Evolutionary conservation across 2,113 vertebrate species (phyloP), one percentile per base, ranked within the genome.

Genomic region (Agelaius tricolor): DNA sequence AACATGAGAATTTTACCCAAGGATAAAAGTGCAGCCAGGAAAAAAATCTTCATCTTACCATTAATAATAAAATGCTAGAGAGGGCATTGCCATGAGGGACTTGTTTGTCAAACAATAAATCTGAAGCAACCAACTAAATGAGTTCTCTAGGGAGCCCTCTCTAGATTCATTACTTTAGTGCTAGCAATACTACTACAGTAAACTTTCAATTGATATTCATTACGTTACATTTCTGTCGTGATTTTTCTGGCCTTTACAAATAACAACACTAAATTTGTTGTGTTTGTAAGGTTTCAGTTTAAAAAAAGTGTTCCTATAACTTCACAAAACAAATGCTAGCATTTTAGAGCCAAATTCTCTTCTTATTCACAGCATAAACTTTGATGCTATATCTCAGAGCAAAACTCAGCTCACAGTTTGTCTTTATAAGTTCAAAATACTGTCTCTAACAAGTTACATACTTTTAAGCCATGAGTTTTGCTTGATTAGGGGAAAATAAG

Each of bases 71-170:
- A 83, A 73, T 55, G 23, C 67, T 74, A 55, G 81, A 74, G 58
- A 93, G 43, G 30, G 9, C 30, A 71, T 33, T 79, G 75, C 58
- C 71, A 51, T 69, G 76, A 78, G 71, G 37, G 71, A 69, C 75
- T 90, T 93, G 62, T 68, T 89, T 79, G 58, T 72, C 84, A 91
- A 91, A 85, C 54, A 80, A 84, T 69, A 90, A 85, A 94, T 89
- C 75, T 95, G 71, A 51, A 82, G 41, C 55, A 91, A 63, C 43
- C 89, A 74, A 87, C 51, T 77, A 91, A 93, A 95, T 44, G 46
- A 88, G 59, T 73, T 52, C 87, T 83, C 91, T 26, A 77, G 59
- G 72, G 87, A 90, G 23, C 67, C 55, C 67, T 94, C 51, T 91
- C 78, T 65, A 80, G 66, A 78, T 73, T 83, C n/a, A 73, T 74